Conservation (phyloP, 2,113 vertebrate species). For the Macrotis lagotis region DNA sequence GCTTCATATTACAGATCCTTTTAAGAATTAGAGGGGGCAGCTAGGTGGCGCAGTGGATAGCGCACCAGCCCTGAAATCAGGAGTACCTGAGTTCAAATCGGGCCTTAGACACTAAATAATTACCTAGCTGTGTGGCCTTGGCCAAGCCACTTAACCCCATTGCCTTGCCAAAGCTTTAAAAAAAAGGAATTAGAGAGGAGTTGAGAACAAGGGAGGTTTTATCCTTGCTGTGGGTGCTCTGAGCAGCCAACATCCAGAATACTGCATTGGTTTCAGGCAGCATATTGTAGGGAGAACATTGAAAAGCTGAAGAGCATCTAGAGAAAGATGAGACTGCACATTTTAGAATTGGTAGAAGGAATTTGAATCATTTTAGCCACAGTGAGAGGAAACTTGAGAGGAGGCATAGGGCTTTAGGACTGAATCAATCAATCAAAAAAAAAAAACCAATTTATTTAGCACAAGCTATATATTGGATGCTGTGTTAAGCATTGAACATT, state of each 20-base stretch:
- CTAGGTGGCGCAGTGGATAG: too few species aligned
- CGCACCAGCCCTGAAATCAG: too few species aligned
- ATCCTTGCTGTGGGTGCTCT: not conserved
- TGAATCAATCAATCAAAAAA: not conserved
- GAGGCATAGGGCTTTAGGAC: not conserved
- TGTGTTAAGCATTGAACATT: not conserved
- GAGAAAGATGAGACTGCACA: not conserved
- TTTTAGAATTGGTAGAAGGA: not conserved
- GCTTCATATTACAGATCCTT: not conserved
- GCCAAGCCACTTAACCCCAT: too few species aligned
- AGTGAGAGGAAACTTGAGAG: not conserved
- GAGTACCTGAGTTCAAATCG: too few species aligned
- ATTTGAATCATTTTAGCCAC: not conserved
- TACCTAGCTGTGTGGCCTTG: too few species aligned
- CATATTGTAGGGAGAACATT: not conserved
- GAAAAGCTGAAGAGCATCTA: not conserved
- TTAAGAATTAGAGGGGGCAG: too few species aligned
- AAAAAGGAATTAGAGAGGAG: not conserved
- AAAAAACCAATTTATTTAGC: not conserved
- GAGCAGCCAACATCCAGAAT: not conserved
- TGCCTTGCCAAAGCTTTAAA: too few species aligned
- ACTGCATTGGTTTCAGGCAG: not conserved
- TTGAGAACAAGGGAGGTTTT: not conserved
- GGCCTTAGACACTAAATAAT: too few species aligned
- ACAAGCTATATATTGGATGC: too few species aligned